Conservation (phyloP, 2,888 invertebrate species). For the Zygothrica quintamaculata region DNA sequence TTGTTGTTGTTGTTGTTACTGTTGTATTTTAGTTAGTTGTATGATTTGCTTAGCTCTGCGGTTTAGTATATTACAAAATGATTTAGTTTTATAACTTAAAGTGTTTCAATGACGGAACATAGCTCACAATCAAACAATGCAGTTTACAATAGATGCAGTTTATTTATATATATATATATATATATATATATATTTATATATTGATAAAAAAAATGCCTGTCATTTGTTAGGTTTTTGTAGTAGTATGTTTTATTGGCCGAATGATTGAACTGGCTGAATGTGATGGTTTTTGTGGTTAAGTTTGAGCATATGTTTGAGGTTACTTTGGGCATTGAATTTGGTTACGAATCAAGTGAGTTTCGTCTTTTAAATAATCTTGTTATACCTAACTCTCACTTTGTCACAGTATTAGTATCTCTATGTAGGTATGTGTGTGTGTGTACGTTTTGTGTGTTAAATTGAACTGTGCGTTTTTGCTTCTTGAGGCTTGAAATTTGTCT, state of each 20-base stretch:
- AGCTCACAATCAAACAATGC: constrained; percentile 76
- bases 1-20: constrained; percentile 50
- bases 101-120: constrained; percentile 61
- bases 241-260: constrained; percentile 35
- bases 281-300: constrained; percentile 58
- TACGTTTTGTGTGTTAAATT: constrained; percentile 4
- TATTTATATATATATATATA: constrained; percentile 10
- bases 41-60: constrained; percentile 37
- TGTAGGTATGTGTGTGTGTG: constrained; percentile 12
- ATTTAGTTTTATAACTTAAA: constrained; percentile 65
- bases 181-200: constrained; percentile 25
- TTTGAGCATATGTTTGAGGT: constrained; percentile 31
- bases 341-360: neutral
- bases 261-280: constrained; percentile 45
- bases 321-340: constrained; percentile 9
- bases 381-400: too few relatives aligned
- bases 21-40: constrained; percentile 39
- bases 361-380: neutral
- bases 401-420: too few relatives aligned
- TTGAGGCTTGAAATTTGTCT: constrained; percentile 3
- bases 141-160: constrained; percentile 53
- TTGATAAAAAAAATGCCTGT: constrained; percentile 44
- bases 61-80: constrained; percentile 76
- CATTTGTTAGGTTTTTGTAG: constrained; percentile 28
- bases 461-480: constrained; percentile 13